Conservation (phyloP, 2,113 vertebrate species). For the Argyrosomus japonicus region DNA sequence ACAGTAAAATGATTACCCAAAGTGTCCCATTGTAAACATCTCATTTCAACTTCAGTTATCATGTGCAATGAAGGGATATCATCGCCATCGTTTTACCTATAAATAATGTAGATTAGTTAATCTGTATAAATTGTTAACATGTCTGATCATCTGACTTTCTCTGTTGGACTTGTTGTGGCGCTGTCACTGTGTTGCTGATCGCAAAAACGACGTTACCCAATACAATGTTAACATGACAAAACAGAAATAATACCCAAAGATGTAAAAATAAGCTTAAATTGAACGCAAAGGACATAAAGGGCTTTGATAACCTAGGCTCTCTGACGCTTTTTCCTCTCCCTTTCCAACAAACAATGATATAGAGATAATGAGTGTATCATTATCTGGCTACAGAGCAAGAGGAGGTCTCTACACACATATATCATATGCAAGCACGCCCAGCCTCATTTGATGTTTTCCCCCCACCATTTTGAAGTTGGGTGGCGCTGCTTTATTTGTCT, state of each 20-base stretch:
- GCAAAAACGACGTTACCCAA: neutral
- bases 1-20: too few species aligned
- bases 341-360: neutral
- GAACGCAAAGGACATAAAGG: neutral
- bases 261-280: neutral
- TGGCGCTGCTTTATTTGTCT: constrained; percentile 31
- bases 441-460: neutral
- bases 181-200: neutral
- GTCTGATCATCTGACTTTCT: neutral
- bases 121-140: neutral
- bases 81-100: too few species aligned
- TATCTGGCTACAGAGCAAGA: neutral
- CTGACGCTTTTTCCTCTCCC: neutral
- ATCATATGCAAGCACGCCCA: too few species aligned
- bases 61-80: too few species aligned
- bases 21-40: too few species aligned
- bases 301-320: neutral
- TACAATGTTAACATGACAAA: neutral
- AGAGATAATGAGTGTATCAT: too few species aligned
- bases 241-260: too few species aligned
- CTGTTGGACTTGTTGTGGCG: neutral
- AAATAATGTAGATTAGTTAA: neutral
- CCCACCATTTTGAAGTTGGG: neutral
- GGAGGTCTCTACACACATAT: neutral
- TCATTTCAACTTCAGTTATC: too few species aligned